phyloP scores from a whole-genome alignment of 2,113 vertebrate genomes.

The Nibea albiflora region DNA sequence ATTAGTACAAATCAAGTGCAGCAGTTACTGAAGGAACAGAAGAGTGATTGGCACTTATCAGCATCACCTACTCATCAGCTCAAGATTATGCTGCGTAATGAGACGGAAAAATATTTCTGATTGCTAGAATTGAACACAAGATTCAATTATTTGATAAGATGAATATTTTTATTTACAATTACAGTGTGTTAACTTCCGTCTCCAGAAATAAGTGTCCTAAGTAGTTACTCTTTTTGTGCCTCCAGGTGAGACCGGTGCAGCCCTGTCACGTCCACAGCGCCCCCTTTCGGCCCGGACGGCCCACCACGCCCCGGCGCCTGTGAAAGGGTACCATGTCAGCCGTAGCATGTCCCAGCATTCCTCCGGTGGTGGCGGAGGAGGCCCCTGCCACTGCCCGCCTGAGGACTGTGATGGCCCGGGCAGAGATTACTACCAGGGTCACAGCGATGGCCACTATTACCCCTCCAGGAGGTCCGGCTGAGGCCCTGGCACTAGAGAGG shows the following conservation, averaged over 20 bases:
- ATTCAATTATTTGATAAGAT: constrained; percentile 38
- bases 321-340: constrained; percentile 98
- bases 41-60: neutral
- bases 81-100: neutral
- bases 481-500: constrained; percentile 87
- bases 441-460: constrained; percentile 91
- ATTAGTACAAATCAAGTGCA: neutral
- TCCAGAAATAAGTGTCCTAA: neutral
- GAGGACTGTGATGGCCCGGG: constrained; percentile 86
- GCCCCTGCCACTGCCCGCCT: constrained; percentile 90
- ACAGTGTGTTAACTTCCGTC: neutral
- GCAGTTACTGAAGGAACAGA: neutral
- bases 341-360: constrained; percentile 92
- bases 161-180: constrained; percentile 1
- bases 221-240: constrained; percentile 13
- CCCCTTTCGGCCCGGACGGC: constrained; percentile 87
- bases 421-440: constrained; percentile 88
- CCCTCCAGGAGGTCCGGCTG: constrained; percentile 87
- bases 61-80: constrained; percentile 1
- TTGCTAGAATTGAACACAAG: constrained; percentile 5
- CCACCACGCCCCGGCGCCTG: constrained; percentile 88
- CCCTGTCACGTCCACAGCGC: constrained; percentile 87
- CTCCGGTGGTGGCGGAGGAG: constrained; percentile 80
- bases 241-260: constrained; percentile 82
- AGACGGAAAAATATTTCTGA: constrained; percentile 5